Base-by-base conservation (phyloP, 1,140 invertebrate genomes). In the Whitmania pigra region DNA sequence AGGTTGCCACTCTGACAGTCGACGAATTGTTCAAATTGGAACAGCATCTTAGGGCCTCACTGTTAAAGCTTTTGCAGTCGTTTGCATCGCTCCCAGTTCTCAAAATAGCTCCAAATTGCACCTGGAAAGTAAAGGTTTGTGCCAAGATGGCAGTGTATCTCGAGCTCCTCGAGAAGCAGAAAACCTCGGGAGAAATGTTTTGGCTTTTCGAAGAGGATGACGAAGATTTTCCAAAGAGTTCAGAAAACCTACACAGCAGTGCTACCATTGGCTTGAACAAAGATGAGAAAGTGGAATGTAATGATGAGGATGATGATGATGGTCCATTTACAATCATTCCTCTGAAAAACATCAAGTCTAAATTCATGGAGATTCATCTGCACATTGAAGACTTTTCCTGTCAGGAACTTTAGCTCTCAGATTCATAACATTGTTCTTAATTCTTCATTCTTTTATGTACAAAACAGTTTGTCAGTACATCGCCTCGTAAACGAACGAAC, bases 1-100 rank as follows among this genome's bases (percentile, higher is more conserved):
- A 25, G 11, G 29, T 22, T 0, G 57, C 22, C 22, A 31, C 22
- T n/a, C 57, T 63, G 57, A 63, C 57, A 63, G 57, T 63, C 2
- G 57, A n/a, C 1, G 57, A 63, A 20, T n/a, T 63, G 29, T 63
- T 63, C 29, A 63, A 63, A 63, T 15, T 63, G 29, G 57, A 63
- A 63, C 2, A 25, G 15, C 22, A 25, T 22, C 22, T 63, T 13
- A 63, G 57, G 11, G 22, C 22, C 9, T 63, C 57, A 0, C 15
- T 63, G 57, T 13, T 63, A n/a, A 31, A 63, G 22, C 22, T 31
- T 25, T 7, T 63, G 9, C 57, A 63, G 18, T 25, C 29, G 11
- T 63, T 63, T 63, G 9, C 57, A 22, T 13, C 57, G 1, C 22
- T 63, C 0, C 57, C 57, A 15, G 57, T 25, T 63, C 22, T 25